Base-by-base conservation (phyloP, 53 echinoderm and acorn worm genomes). In the Echinarachnius parma region DNA sequence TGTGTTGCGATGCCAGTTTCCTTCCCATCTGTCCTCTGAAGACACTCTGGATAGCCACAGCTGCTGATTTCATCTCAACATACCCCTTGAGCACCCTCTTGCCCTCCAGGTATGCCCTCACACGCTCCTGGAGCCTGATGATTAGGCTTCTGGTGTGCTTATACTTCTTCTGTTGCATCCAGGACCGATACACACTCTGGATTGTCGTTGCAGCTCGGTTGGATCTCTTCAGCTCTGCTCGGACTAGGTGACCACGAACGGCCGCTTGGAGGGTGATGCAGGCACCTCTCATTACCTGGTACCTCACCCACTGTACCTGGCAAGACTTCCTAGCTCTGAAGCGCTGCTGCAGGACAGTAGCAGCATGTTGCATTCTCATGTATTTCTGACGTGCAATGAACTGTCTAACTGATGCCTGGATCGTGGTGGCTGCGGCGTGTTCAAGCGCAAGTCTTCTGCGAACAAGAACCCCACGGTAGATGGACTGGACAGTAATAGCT, bases 191-290 rank as follows among this genome's bases (percentile, higher is more conserved):
- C 2, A 21, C 56, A 10, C 68, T 65, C 39, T 81, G 81, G 14
- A 92, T 82, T 21, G 22, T 37, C 3, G 79, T 67, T 18, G 92
- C 88, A 56, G 85, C 82, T 18, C 20, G 11, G 46, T 88, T 47
- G 59, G 75, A 48, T 21, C 64, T 61, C 27, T 39, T 46, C 9
- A 91, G 52, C 39, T 63, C 20, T 28, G 28, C 64, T 21, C 87
- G 80, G 13, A 65, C 50, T 4, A 83, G 60, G 59, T 52, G 55
- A 3, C 92, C 91, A 4, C 88, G 61, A 0, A 77, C 64, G 15
- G 48, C 55, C 15, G 92, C 92, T 63, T 92, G 92, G 14, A 92
- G 2, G 0, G 77, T 88, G 24, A 92, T 75, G 32, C 81, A 75
- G 13, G 92, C 92, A 14, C 53, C 56, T 20, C 76, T 79, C 29